Evolutionary conservation across 2,113 vertebrate genomes (phyloP).

Genomic region (Camarhynchus parvulus): DNA sequence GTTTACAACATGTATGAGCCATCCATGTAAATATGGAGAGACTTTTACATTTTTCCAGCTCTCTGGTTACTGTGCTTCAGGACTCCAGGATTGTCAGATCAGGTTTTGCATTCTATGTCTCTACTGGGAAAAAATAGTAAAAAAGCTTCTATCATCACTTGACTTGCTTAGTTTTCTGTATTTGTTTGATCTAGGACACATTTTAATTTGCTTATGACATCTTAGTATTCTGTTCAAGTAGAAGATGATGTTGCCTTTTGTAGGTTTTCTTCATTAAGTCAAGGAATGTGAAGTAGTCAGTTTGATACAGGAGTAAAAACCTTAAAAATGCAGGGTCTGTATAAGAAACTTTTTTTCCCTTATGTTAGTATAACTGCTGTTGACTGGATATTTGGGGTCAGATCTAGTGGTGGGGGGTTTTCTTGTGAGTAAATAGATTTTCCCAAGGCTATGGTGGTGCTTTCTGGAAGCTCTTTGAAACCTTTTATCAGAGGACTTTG

Average conservation of each 20-base stretch:
- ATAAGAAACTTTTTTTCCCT: not conserved
- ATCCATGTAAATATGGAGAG: not conserved
- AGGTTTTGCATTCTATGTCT: not conserved
- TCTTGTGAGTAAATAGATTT: not conserved
- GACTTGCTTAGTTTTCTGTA: not conserved
- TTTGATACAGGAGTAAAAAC: not conserved
- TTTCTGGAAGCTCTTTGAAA: not conserved
- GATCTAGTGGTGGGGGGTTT: rapidly evolving
- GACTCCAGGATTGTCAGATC: not conserved
- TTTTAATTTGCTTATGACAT: not conserved
- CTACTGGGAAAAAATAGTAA: not conserved
- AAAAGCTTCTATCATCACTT: not conserved
- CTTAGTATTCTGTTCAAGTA: not conserved
- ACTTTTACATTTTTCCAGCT: not conserved
- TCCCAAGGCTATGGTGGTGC: not conserved
- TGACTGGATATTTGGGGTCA: not conserved
- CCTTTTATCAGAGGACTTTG: not conserved
- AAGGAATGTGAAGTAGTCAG: not conserved
- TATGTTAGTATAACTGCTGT: not conserved
- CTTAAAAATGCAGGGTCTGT: not conserved
- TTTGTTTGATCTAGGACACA: not conserved
- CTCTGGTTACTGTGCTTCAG: not conserved
- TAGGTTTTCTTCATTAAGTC: not conserved
- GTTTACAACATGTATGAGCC: not conserved
- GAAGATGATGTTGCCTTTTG: not conserved